Conservation (phyloP, 2,888 invertebrate genomes). For the Synanthedon vespiformis region DNA sequence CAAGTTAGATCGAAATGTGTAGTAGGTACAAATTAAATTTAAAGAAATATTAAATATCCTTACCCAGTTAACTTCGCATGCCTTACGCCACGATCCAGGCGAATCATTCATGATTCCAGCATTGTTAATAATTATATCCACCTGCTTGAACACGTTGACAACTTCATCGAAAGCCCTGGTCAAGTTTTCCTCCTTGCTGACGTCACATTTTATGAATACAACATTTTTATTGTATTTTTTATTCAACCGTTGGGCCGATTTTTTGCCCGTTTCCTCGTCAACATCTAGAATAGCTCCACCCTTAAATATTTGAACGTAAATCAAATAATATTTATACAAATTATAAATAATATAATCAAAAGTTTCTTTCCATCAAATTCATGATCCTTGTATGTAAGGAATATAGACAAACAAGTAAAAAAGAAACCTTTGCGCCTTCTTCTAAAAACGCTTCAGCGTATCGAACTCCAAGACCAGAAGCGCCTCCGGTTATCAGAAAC, state of each 20-base stretch:
- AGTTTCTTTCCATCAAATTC: too few species aligned
- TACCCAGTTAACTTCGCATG: slow-evolving; percentile 35
- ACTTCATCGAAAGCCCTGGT: slow-evolving; percentile 2
- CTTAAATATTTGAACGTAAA: neutral
- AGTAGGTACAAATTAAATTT: neutral
- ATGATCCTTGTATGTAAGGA: too few species aligned
- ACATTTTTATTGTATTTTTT: slow-evolving; percentile 1
- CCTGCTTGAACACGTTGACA: slow-evolving; percentile 13
- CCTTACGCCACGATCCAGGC: slow-evolving; percentile 22
- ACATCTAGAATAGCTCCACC: slow-evolving; percentile 1
- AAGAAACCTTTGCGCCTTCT: slow-evolving; percentile 2
- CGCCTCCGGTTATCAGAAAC: slow-evolving; percentile 2
- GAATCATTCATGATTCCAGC: slow-evolving; percentile 35
- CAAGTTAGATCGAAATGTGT: too few species aligned
- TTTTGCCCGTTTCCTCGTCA: slow-evolving; percentile 2
- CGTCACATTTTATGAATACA: slow-evolving; percentile 4
- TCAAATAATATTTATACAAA: too few species aligned
- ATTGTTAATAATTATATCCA: slow-evolving; percentile 37
- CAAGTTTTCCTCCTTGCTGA: slow-evolving; percentile 2
- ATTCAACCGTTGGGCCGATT: slow-evolving; percentile 2
- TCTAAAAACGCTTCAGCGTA: slow-evolving; percentile 1
- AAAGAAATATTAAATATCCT: neutral
- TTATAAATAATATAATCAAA: too few species aligned
- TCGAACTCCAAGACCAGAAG: slow-evolving; percentile 2
- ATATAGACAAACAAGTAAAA: neutral